Evolutionary conservation across 2,113 vertebrate species (phyloP).

Genomic region (Candoia aspera): DNA sequence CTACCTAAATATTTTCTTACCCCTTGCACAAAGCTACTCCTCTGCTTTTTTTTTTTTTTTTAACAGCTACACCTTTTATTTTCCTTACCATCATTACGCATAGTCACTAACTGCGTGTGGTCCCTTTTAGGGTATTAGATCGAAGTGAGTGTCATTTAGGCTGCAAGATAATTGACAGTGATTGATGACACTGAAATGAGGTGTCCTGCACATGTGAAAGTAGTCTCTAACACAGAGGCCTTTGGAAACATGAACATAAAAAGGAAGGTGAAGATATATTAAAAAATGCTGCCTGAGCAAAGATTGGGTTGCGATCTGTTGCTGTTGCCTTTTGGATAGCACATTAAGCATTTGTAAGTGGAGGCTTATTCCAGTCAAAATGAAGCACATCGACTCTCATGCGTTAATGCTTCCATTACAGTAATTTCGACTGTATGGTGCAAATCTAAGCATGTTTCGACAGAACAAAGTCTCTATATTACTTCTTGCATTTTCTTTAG

Average conservation of each 20-base stretch:
- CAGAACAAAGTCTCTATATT: neutral
- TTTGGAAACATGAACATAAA: neutral
- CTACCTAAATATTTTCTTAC: slow-evolving; percentile 25
- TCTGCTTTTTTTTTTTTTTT: neutral
- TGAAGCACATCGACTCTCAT: neutral
- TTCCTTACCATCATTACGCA: neutral
- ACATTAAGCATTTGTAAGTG: neutral
- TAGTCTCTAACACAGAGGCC: neutral
- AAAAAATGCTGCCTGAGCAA: neutral
- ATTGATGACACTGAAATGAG: neutral
- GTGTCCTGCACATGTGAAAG: neutral
- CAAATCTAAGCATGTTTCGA: neutral
- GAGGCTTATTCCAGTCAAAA: neutral
- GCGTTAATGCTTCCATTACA: neutral
- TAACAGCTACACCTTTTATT: neutral
- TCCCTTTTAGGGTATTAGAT: neutral
- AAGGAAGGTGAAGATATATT: neutral
- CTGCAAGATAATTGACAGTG: neutral
- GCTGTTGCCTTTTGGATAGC: neutral
- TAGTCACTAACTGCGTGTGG: slow-evolving; percentile 2
- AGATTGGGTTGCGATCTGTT: neutral
- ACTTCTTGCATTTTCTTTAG: neutral
- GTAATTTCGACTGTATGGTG: neutral
- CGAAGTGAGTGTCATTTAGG: neutral
- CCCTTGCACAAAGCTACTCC: neutral